Conservation (phyloP, 1,140 invertebrate species). For the Heliothis subflexa region DNA sequence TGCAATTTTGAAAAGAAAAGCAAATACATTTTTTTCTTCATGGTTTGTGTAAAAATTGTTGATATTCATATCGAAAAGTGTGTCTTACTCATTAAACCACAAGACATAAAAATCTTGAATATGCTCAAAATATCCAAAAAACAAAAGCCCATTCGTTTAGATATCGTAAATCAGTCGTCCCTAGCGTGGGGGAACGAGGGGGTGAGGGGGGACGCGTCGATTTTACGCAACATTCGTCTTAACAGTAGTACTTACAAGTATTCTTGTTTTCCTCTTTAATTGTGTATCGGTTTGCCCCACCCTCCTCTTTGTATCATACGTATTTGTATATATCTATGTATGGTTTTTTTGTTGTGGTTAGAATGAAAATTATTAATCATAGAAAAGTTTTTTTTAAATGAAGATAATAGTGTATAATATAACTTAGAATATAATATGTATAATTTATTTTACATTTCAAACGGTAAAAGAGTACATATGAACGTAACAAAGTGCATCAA, state of each 20-base stretch:
- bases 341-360: background rate
- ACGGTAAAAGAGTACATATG: background rate
- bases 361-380: background rate
- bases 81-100: background rate
- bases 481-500: background rate
- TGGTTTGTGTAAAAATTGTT: no score
- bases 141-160: conserved; percentile 38
- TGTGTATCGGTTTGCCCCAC: conserved; percentile 76
- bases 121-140: conserved; percentile 56
- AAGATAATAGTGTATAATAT: no score
- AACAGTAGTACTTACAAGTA: conserved; percentile 78
- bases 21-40: no score
- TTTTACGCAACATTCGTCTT: conserved; percentile 86
- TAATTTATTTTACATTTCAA: background rate
- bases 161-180: conserved; percentile 82
- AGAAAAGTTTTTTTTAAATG: no score
- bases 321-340: background rate
- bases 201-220: conserved; percentile 67
- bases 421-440: background rate
- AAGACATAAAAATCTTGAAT: conserved; percentile 31
- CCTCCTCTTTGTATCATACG: conserved; percentile 51
- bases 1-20: no score
- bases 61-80: no score
- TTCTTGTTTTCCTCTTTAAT: conserved; percentile 80
- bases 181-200: conserved; percentile 61